Evolutionary conservation across 2,888 invertebrate genomes (phyloP).

Genomic region (Zhengitettix transpicula): DNA sequence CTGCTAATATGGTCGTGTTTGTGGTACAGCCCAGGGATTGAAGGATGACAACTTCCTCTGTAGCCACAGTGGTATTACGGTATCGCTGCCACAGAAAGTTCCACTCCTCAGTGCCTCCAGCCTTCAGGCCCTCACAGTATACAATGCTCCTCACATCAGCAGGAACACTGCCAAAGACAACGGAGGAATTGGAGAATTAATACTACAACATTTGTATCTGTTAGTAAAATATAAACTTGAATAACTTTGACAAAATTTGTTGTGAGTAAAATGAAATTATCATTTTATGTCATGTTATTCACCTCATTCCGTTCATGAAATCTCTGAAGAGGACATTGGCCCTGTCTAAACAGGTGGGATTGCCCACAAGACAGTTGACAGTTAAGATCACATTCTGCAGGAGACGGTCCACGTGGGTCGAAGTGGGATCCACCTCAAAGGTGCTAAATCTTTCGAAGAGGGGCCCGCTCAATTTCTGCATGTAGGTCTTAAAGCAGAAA

Average conservation of each 20-base stretch:
- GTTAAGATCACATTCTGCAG: conserved; percentile 46
- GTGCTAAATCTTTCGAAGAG: conserved; percentile 48
- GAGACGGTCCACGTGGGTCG: conserved; percentile 47
- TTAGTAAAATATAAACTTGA: no score
- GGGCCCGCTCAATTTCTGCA: conserved; percentile 43
- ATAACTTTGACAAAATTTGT: no score
- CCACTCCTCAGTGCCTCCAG: conserved; percentile 51
- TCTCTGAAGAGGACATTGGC: conserved; percentile 23
- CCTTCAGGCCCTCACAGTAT: conserved; percentile 44
- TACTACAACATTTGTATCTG: no score
- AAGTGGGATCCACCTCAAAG: conserved; percentile 42
- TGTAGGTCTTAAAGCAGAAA: conserved; percentile 39
- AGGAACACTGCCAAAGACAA: conserved; percentile 24
- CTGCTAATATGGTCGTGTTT: no score
- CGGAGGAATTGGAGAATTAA: no score
- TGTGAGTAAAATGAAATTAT: no score
- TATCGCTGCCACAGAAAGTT: conserved; percentile 41
- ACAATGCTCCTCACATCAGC: conserved; percentile 44
- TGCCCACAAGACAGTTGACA: conserved; percentile 60
- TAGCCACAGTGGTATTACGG: conserved; percentile 22
- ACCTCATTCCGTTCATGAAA: no score
- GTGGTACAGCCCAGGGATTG: conserved; percentile 36
- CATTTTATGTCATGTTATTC: no score
- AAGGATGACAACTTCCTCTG: conserved; percentile 41
- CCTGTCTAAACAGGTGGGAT: conserved; percentile 52